Evolutionary conservation across 2,888 invertebrate species (phyloP).

Genomic region (Caenorhabditis sp.): DNA sequence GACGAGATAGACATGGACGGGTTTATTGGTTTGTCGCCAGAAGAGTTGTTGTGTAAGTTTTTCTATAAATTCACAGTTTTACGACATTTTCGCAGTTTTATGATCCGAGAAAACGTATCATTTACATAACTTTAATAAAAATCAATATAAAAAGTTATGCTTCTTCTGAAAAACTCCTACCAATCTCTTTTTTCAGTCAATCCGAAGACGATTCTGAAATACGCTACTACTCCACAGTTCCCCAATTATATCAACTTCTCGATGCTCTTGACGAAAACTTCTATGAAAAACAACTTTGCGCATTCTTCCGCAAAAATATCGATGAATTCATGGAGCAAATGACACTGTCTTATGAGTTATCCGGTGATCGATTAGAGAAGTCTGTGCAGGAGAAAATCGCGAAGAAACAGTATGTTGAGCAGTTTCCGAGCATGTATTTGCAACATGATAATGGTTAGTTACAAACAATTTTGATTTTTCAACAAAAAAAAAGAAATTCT

Average conservation of each 20-base stretch:
- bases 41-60: constrained; percentile 87
- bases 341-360: constrained; percentile 61
- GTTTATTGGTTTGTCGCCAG: constrained; percentile 96
- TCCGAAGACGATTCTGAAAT: constrained; percentile 76
- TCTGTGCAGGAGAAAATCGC: constrained; percentile 9
- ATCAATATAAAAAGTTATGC: too few species aligned
- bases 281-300: constrained; percentile 56
- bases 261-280: constrained; percentile 48
- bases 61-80: not conserved
- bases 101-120: too few species aligned
- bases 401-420: not conserved
- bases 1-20: constrained; percentile 92
- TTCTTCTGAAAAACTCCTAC: too few species aligned
- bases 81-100: too few species aligned
- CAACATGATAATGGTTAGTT: constrained; percentile 43
- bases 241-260: constrained; percentile 80
- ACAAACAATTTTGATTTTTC: too few species aligned
- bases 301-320: constrained; percentile 36
- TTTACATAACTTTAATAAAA: too few species aligned
- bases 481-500: too few species aligned
- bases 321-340: constrained; percentile 56
- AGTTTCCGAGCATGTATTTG: constrained; percentile 19
- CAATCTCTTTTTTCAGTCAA: constrained; percentile 7
- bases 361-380: constrained; percentile 23
- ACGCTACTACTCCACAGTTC: constrained; percentile 89